phyloP scores from a whole-genome alignment of 2,888 invertebrate species.

The Gymnocheta viridis region DNA sequence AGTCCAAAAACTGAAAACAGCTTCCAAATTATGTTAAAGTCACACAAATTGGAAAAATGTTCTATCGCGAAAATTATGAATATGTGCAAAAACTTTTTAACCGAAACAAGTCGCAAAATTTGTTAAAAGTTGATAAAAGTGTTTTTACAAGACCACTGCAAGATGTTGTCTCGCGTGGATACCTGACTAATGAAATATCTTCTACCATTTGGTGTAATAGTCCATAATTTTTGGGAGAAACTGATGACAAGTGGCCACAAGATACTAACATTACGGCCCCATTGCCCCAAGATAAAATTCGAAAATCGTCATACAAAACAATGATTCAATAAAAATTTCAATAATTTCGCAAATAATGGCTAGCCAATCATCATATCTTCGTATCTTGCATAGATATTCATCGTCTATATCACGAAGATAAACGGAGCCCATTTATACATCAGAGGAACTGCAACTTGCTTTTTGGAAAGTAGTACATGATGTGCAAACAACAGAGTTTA shows the following conservation, averaged over 20 bases:
- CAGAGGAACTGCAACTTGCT: background rate
- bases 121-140: too few relatives aligned
- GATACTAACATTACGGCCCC: background rate
- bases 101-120: too few relatives aligned
- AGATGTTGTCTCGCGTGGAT: slow-evolving; percentile 1
- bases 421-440: background rate
- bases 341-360: slow-evolving; percentile 6
- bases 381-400: slow-evolving; percentile 21
- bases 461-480: background rate
- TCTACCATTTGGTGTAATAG: slow-evolving; percentile 1
- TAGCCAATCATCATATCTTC: slow-evolving; percentile 11
- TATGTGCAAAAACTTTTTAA: too few relatives aligned
- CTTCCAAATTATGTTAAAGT: too few relatives aligned
- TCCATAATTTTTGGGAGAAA: background rate
- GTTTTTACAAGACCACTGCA: too few relatives aligned
- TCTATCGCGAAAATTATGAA: too few relatives aligned
- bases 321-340: background rate
- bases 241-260: background rate
- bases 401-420: slow-evolving; percentile 17
- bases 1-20: too few relatives aligned
- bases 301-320: background rate
- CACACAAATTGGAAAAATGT: too few relatives aligned
- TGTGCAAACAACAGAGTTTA: background rate
- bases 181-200: slow-evolving; percentile 12
- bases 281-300: background rate